Conservation (phyloP, 2,888 invertebrate genomes). For the Scrobipalpa costella region DNA sequence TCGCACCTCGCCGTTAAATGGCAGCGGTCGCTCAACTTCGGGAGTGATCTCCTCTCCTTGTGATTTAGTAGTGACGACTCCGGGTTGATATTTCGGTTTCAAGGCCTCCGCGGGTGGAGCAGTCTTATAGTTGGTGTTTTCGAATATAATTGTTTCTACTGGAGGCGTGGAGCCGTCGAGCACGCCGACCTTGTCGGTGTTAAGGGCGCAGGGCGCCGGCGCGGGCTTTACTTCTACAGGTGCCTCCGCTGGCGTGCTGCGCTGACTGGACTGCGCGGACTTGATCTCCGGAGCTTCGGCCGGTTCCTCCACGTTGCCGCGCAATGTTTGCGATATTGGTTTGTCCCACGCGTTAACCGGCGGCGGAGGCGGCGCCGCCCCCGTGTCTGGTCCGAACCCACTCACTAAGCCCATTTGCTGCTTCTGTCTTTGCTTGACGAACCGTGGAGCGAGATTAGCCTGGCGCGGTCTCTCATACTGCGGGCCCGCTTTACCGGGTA, state of each 20-base stretch:
- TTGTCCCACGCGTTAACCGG: slow-evolving; percentile 93
- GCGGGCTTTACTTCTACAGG: slow-evolving; percentile 58
- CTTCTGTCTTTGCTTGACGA: slow-evolving; percentile 87
- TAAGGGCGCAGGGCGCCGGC: slow-evolving; percentile 50
- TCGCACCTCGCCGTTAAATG: slow-evolving; percentile 72
- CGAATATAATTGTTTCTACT: slow-evolving; percentile 94
- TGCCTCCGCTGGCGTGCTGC: slow-evolving; percentile 70
- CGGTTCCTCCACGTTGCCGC: slow-evolving; percentile 77
- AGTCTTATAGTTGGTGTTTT: slow-evolving; percentile 94
- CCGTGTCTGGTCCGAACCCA: slow-evolving; percentile 76
- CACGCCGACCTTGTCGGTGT: slow-evolving; percentile 78
- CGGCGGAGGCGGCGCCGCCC: slow-evolving; percentile 84
- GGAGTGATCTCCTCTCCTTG: slow-evolving; percentile 70
- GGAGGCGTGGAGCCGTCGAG: slow-evolving; percentile 89
- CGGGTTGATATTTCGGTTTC: slow-evolving; percentile 83
- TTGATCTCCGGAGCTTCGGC: slow-evolving; percentile 58
- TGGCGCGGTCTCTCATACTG: slow-evolving; percentile 78
- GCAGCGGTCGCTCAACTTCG: slow-evolving; percentile 75
- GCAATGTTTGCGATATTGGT: slow-evolving; percentile 86
- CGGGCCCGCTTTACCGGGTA: slow-evolving; percentile 57
- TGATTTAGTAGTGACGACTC: slow-evolving; percentile 67
- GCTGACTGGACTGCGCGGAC: slow-evolving; percentile 69
- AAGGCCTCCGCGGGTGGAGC: slow-evolving; percentile 84
- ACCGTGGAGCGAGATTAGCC: slow-evolving; percentile 87
- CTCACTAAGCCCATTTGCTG: slow-evolving; percentile 70